Base-by-base conservation (phyloP, 2,113 vertebrate species). In the Oncorhynchus gorbuscha region DNA sequence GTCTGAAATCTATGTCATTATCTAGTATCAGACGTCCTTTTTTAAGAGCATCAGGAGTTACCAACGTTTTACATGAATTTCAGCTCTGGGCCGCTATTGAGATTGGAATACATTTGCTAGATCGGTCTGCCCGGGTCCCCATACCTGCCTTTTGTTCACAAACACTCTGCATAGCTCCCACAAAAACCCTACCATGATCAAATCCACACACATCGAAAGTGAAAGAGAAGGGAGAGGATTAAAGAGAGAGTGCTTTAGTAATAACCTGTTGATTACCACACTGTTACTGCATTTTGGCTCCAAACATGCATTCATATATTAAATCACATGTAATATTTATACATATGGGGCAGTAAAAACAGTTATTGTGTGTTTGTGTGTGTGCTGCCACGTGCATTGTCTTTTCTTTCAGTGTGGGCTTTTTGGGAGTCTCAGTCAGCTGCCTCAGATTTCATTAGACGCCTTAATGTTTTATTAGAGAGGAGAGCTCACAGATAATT, bases 1-100 rank as follows among this genome's bases (percentile, higher is more conserved):
- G 85, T 81, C 79, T 82, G 79, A 88, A 91, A 90, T 91, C 89
- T 92, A 84, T 81, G 76, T 90, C 88, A 92, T 92, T 91, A 93
- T 92, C 87, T 87, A 55, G 79, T 86, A 88, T 89, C 86, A 87
- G 87, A 87, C 87, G 75, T 86, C 78, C 90, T 84, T 89, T 90
- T 84, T 77, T 88, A 87, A 92, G 91, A 89, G 86, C 85, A 84
- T 76, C 9, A 20, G 82, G 84, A 89, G 79, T 89, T 88, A 76
- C 83, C 11, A 73, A 76, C 87, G 83, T 91, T 94, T 90, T 91
- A 89, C 90, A 92, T 91, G 85, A 87, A 90, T 90, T 87, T 89
- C 76, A 81, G 77, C 80, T 86, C 59, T 62, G 82, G 78, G 62
- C 79, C 73, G 81, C 83, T 82, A 79, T 84, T 81, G 86, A 85